Evolutionary conservation across 2,888 invertebrate species (phyloP), one percentile per base, ranked within the genome.

Genomic region (Drosophila yooni): DNA sequence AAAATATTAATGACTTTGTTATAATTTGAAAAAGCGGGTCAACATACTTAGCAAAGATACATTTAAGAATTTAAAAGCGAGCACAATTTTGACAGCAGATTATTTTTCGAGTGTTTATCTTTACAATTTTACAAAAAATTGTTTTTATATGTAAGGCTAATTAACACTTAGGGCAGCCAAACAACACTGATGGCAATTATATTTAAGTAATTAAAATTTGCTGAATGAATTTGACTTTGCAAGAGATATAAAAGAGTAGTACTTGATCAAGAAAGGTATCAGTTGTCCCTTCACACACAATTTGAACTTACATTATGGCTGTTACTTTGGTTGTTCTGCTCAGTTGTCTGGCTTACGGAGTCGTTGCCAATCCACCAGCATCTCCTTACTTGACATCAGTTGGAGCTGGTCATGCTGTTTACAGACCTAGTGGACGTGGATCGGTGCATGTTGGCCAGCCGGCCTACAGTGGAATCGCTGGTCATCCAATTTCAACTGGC

Each of bases 201-300:
- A 25, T 38, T 38, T 13, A 50, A 15, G 13, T 36, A 40, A 10
- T 27, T 43, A 51, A 40, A 27, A 46, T 34, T n/a, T 2, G 1
- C 25, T 33, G 1, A 21, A 4, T 15, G 0, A 34, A 8, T 43
- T n/a, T 48, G 31, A 7, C 38, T 21, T 25, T 31, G 15, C 25
- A 13, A 25, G 8, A 62, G 64, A 61, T 82, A 74, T 84, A 72
- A 63, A 82, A 84, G 53, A 50, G 21, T n/a, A 27, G 50, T 48
- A 5, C 3, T 53, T 56, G 2, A 7, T 15, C 27, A 27, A 50
- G 48, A 58, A 11, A 18, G 33, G 21, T 65, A 82, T 76, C 80
- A 82, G 76, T 87, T 72, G 60, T 40, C 8, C 40, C 13, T 29
- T 54, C 10, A 21, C 53, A 52, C 68, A 29, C 38, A 61, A 38